Percentiles rank a stretch among this genome's conserved stretches.
Evolutionary conservation across 2,888 invertebrate genomes (phyloP).

Genomic region (Slavum lentiscoides): DNA sequence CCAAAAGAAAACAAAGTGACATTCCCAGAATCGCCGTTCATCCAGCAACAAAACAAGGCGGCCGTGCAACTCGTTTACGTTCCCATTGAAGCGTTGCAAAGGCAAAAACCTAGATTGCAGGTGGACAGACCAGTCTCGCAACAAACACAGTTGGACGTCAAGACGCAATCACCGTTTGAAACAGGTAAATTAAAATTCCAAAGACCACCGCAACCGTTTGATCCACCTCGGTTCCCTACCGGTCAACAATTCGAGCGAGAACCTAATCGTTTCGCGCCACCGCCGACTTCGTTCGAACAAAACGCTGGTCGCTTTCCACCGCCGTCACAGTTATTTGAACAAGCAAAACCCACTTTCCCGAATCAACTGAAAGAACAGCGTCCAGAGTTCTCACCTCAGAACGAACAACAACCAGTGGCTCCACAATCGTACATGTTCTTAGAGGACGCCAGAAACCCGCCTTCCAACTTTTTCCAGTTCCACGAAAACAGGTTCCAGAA

Average conservation of each 20-base stretch:
- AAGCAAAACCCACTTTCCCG: constrained; percentile 36
- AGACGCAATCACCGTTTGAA: constrained; percentile 40
- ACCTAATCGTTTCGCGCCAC: constrained; percentile 22
- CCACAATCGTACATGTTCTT: constrained; percentile 40
- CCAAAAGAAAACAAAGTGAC: constrained; percentile 43
- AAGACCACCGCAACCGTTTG: constrained; percentile 39
- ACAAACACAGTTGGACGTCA: constrained; percentile 16
- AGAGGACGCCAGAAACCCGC: constrained; percentile 31
- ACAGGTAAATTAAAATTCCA: constrained; percentile 40
- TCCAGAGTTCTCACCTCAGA: constrained; percentile 32
- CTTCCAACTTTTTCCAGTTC: constrained; percentile 44
- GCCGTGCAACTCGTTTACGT: constrained; percentile 81
- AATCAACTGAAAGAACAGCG: constrained; percentile 42
- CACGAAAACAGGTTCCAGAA: constrained; percentile 42
- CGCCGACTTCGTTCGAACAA: constrained; percentile 59
- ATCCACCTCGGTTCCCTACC: constrained; percentile 15
- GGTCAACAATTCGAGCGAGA: constrained; percentile 42
- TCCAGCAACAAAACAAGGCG: constrained; percentile 60
- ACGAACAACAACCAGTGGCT: constrained; percentile 50
- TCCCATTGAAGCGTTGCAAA: constrained; percentile 73
- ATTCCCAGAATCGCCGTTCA: constrained; percentile 43
- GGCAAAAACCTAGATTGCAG: constrained; percentile 55
- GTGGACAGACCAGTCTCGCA: constrained; percentile 57
- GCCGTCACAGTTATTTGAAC: constrained; percentile 40
- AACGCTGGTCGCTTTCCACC: constrained; percentile 56